Percentiles rank a stretch among this genome's conserved stretches.
Evolutionary conservation across 2,113 vertebrate genomes (phyloP).

Genomic region (Arenaria interpres): DNA sequence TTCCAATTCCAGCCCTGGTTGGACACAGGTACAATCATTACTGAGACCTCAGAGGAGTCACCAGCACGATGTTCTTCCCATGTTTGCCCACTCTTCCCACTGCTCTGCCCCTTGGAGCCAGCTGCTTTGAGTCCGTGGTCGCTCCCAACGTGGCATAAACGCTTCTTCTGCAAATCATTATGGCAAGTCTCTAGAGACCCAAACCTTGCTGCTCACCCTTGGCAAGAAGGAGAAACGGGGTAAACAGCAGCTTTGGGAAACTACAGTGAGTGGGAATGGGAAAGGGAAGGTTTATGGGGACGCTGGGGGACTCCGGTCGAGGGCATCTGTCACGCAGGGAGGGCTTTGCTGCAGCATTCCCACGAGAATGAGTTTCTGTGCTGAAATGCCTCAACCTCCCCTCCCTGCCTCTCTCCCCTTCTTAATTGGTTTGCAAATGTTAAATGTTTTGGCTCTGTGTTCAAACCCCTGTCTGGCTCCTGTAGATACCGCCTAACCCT

Average conservation of each 20-base stretch:
- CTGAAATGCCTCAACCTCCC: not conserved
- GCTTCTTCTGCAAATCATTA: not conserved
- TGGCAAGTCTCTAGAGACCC: not conserved
- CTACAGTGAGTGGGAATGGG: not conserved
- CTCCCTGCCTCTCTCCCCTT: not conserved
- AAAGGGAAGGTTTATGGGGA: not conserved
- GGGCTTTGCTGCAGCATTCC: not conserved
- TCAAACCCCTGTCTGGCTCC: constrained; percentile 12
- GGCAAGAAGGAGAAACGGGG: not conserved
- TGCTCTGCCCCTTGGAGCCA: not conserved
- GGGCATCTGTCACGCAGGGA: not conserved
- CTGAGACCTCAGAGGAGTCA: not conserved
- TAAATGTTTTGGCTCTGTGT: not conserved
- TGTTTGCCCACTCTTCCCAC: too few species aligned
- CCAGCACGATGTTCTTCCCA: rapidly evolving
- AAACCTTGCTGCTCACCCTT: not conserved
- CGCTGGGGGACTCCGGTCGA: not conserved
- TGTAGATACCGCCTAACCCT: not conserved
- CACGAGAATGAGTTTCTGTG: not conserved
- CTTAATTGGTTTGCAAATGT: not conserved
- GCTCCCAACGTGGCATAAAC: rapidly evolving
- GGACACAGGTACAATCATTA: not conserved
- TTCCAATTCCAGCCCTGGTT: not conserved
- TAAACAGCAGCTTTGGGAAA: not conserved
- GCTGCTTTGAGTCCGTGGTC: not conserved